Evolutionary conservation across 1,140 invertebrate genomes (phyloP).

Genomic region (Ceratitis capitata): DNA sequence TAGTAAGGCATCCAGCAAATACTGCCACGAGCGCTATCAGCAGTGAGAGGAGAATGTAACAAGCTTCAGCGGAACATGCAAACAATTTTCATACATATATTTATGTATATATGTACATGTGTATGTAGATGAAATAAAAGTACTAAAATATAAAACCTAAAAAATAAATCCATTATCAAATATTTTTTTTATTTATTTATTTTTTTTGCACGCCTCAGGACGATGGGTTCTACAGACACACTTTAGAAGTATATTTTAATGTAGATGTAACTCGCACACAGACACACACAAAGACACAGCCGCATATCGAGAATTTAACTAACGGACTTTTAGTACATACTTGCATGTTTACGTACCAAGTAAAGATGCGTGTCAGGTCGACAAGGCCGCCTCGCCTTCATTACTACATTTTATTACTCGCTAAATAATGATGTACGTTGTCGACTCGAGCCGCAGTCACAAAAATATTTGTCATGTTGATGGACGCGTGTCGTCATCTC

Average conservation of each 20-base stretch:
- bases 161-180: no score
- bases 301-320: neutral
- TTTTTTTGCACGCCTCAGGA: no score
- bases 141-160: no score
- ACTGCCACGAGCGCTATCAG: neutral
- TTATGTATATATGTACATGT: neutral
- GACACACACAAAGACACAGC: neutral
- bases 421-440: slow-evolving; percentile 23
- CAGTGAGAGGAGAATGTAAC: neutral
- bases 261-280: neutral
- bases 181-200: no score
- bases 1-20: neutral
- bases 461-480: slow-evolving; percentile 30
- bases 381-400: neutral
- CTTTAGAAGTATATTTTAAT: no score
- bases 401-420: slow-evolving; percentile 15
- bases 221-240: no score
- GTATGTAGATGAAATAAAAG: neutral
- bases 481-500: slow-evolving; percentile 19
- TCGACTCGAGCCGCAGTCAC: neutral
- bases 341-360: neutral
- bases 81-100: neutral
- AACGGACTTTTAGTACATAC: neutral
- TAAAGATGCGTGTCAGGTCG: neutral
- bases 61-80: neutral